phyloP scores from a whole-genome alignment of 2,888 invertebrate species.

The Chalcis sispes region DNA sequence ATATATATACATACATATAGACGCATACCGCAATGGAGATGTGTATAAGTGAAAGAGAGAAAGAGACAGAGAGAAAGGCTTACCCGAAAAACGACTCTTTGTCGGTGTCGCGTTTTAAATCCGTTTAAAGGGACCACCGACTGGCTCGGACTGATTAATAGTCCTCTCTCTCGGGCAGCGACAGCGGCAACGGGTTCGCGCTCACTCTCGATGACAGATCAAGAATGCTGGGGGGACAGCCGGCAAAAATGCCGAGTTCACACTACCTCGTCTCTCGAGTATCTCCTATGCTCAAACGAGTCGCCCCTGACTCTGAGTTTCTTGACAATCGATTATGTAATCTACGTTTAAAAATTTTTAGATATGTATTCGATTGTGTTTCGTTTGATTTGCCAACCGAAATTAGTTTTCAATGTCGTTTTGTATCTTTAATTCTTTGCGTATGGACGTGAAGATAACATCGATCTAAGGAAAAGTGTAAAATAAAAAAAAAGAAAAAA shows the following conservation, averaged over 20 bases:
- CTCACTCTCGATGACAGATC: slow-evolving; percentile 69
- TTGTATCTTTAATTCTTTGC: too few species aligned
- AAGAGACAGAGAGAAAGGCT: not conserved
- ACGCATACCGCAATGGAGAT: too few species aligned
- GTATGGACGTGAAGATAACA: too few species aligned
- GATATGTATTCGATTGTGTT: too few species aligned
- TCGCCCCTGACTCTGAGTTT: not conserved
- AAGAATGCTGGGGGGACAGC: slow-evolving; percentile 64
- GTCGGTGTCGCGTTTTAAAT: slow-evolving; percentile 70
- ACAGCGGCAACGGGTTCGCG: slow-evolving; percentile 64
- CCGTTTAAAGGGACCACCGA: slow-evolving; percentile 72
- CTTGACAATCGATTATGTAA: not conserved
- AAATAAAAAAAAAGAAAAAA: too few species aligned
- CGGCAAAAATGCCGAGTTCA: not conserved
- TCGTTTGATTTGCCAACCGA: too few species aligned
- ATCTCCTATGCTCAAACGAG: not conserved
- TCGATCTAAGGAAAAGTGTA: too few species aligned
- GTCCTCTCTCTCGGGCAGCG: too few species aligned
- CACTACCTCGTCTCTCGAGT: not conserved
- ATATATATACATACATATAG: too few species aligned
- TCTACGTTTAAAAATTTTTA: too few species aligned
- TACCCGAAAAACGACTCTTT: slow-evolving; percentile 58
- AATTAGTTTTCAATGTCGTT: too few species aligned
- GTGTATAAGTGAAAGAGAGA: not conserved
- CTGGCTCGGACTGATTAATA: slow-evolving; percentile 71